phyloP scores from a whole-genome alignment of 2,888 invertebrate species.

The Steinernema carpocapsae region DNA sequence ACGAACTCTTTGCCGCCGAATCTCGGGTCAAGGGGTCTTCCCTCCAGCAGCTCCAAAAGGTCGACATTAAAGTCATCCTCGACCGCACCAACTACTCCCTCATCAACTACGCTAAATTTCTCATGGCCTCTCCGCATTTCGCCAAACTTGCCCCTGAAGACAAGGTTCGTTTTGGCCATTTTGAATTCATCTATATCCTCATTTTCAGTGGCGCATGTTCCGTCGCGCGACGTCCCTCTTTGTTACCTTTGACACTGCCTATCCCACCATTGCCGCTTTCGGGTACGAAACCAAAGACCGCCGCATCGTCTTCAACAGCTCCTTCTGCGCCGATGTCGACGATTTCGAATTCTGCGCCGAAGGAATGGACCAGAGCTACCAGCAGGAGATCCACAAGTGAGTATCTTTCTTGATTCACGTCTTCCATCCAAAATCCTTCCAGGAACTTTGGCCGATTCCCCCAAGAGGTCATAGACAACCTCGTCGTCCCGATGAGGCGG shows the following conservation, averaged over 20 bases:
- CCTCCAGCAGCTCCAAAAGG: neutral
- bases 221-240: conserved; percentile 4
- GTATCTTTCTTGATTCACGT: neutral
- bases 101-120: conserved; percentile 20
- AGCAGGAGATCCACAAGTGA: conserved; percentile 19
- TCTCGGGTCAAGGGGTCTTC: neutral
- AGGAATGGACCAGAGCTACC: neutral
- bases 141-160: neutral
- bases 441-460: neutral
- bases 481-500: conserved; percentile 10
- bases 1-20: conserved; percentile 20
- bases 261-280: conserved; percentile 26
- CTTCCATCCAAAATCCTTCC: neutral
- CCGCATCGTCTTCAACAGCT: neutral
- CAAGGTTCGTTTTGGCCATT: neutral
- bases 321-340: conserved; percentile 1
- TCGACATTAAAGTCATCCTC: conserved; percentile 25
- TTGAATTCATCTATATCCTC: neutral
- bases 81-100: neutral
- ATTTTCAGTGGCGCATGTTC: conserved; percentile 1
- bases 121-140: conserved; percentile 21
- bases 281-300: conserved; percentile 9
- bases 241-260: conserved; percentile 27
- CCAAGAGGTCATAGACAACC: conserved; percentile 9
- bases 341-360: conserved; percentile 3